Conservation (phyloP, 2,797 vertebrate genomes). For the Sphenodon punctatus region DNA sequence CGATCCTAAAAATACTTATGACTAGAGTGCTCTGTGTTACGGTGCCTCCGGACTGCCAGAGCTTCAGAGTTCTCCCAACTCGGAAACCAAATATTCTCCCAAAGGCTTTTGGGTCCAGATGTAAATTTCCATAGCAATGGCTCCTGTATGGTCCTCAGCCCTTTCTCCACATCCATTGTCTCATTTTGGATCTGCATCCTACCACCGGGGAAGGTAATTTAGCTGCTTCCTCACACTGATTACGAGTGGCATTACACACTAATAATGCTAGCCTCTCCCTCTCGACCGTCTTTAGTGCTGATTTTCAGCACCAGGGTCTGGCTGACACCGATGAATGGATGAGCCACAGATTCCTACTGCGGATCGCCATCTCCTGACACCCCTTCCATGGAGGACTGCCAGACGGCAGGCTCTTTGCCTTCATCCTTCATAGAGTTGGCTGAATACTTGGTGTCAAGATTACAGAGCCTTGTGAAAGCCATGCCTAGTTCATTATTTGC, state of each 20-base stretch:
- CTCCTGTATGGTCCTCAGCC: background rate
- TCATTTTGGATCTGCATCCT: background rate
- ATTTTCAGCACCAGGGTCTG: background rate
- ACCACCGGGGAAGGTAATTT: background rate
- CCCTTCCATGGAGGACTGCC: background rate
- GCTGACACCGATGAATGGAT: accelerated
- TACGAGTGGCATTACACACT: slow-evolving; percentile 29
- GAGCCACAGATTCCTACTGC: background rate
- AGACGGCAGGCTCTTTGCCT: background rate
- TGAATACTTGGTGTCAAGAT: background rate
- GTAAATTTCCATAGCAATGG: background rate
- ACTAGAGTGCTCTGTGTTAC: too few relatives aligned
- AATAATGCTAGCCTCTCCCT: background rate
- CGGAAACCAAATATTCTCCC: background rate
- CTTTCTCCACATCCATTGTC: background rate
- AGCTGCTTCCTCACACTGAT: slow-evolving; percentile 16
- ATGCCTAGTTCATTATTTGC: accelerated
- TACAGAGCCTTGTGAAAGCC: background rate
- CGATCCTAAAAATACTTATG: too few relatives aligned
- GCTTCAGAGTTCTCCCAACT: background rate
- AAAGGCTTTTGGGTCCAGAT: background rate
- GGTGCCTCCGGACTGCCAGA: too few relatives aligned
- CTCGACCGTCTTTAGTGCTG: background rate
- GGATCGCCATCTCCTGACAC: accelerated
- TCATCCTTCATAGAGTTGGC: accelerated